phyloP scores from a whole-genome alignment of 2,113 vertebrate species.

The Aphyosemion australe region DNA sequence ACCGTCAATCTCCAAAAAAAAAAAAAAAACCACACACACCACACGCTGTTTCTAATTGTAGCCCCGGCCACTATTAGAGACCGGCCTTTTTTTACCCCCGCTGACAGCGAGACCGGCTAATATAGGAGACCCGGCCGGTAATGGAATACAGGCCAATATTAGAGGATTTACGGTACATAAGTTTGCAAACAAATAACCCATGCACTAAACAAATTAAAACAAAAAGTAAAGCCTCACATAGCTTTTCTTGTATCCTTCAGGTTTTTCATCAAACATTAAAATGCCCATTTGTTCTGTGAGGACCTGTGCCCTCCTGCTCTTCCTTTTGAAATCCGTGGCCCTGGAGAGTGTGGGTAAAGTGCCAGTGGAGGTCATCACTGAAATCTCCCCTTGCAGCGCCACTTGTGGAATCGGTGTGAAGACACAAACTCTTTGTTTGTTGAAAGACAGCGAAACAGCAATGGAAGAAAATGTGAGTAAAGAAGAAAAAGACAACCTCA shows the following conservation, averaged over 20 bases:
- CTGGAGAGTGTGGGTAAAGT: slow-evolving; percentile 40
- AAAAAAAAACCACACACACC: too few species aligned
- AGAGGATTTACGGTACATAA: too few species aligned
- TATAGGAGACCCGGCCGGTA: too few species aligned
- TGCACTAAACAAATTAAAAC: too few species aligned
- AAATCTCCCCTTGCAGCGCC: slow-evolving; percentile 81
- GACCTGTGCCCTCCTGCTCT: slow-evolving; percentile 10
- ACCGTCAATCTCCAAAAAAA: too few species aligned
- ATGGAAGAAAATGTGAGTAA: slow-evolving; percentile 2
- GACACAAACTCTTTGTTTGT: slow-evolving; percentile 77
- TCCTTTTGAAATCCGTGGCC: not conserved
- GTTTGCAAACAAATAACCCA: too few species aligned
- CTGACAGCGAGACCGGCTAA: too few species aligned
- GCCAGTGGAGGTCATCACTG: slow-evolving; percentile 46
- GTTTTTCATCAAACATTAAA: not conserved
- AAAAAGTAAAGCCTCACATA: too few species aligned
- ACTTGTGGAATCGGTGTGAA: slow-evolving; percentile 87
- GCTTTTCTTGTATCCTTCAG: slow-evolving; percentile 6
- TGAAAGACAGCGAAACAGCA: slow-evolving; percentile 45
- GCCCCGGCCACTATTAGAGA: too few species aligned
- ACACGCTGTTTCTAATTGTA: too few species aligned
- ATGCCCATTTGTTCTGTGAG: slow-evolving; percentile 4
- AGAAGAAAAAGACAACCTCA: slow-evolving; percentile 6
- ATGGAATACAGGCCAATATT: too few species aligned
- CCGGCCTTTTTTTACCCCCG: too few species aligned